A percentile compares a stretch with the other conserved stretches of the same genome.
Conservation (phyloP, 2,113 vertebrate species). For the Eptatretus burgeri region DNA sequence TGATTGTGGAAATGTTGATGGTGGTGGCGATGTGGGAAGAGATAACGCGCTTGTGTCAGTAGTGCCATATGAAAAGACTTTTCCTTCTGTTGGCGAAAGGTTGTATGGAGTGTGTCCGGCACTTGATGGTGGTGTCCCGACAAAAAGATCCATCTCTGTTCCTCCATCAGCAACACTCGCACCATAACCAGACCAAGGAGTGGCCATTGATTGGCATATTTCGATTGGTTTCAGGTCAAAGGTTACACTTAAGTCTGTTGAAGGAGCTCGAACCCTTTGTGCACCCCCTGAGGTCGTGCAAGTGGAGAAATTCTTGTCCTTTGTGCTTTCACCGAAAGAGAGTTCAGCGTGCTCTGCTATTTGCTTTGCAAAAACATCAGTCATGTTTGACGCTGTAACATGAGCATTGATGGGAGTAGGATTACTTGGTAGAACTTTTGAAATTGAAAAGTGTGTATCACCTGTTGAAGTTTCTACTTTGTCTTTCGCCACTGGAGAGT, state of each 20-base stretch:
- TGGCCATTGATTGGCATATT: not conserved
- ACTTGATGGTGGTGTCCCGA: constrained; percentile 10
- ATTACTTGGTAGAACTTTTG: too few relatives aligned
- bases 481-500: too few relatives aligned
- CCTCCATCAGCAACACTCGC: not conserved
- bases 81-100: not conserved
- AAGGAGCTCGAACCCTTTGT: not conserved
- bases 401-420: too few relatives aligned
- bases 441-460: too few relatives aligned
- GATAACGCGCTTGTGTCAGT: too few relatives aligned
- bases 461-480: too few relatives aligned
- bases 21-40: too few relatives aligned
- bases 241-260: not conserved
- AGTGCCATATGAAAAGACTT: too few relatives aligned
- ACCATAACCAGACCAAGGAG: not conserved
- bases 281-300: not conserved
- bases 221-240: not conserved
- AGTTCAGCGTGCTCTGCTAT: too few relatives aligned
- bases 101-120: constrained; percentile 4
- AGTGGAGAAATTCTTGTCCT: not conserved
- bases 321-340: not conserved
- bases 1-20: too few relatives aligned
- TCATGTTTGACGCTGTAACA: too few relatives aligned
- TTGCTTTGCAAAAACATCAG: too few relatives aligned
- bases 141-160: not conserved